Evolutionary conservation across 2,888 invertebrate genomes (phyloP), one percentile per base, ranked within the genome.

Genomic region (Hydroisotoma schaefferi): DNA sequence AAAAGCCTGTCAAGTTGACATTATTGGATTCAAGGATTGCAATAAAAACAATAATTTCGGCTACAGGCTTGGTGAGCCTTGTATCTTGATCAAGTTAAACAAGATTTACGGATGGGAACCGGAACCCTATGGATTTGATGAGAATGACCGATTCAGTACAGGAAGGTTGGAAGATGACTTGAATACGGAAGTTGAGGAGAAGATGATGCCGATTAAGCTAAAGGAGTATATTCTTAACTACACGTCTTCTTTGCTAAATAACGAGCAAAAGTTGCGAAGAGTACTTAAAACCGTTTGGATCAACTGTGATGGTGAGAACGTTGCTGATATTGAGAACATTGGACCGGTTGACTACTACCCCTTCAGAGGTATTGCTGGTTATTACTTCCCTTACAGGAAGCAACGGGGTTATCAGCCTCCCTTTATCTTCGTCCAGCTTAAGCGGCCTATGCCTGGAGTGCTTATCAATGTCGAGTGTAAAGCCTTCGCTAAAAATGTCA

Each of bases 31-130:
- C 80, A 81, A 82, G 48, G 86, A 87, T 53, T 97, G 95, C 80
- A 85, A 86, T 62, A 80, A 84, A 60, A 82, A 83, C 38, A 85
- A 87, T 71, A 84, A 87, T 74, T 99, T 88, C 80, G 94, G 94
- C 76, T 98, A 87, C 79, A 85, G 86, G 71, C 83, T 84, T 71
- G 89, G 73, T 88, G 87, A 87, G 60, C 98, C 98, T 12, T 99
- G 99, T 78, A 88, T 99, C 76, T 88, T 97, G 80, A 84, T 99
- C 73, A 98, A 98, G 78, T 81, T 99, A 73, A 99, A 99, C 79
- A 94, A 90, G 86, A 94, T 93, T 40, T 53, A 53, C 18, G 53
- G 53, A 78, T 95, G 94, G 94, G 75, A 79, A 44, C 94, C 94
- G 25, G 79, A 84, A 55, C 84, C 85, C 0, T 62, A 60, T 43